Base-by-base conservation (phyloP, 2,797 vertebrate species). In the Scolopax bukidnonensis region DNA sequence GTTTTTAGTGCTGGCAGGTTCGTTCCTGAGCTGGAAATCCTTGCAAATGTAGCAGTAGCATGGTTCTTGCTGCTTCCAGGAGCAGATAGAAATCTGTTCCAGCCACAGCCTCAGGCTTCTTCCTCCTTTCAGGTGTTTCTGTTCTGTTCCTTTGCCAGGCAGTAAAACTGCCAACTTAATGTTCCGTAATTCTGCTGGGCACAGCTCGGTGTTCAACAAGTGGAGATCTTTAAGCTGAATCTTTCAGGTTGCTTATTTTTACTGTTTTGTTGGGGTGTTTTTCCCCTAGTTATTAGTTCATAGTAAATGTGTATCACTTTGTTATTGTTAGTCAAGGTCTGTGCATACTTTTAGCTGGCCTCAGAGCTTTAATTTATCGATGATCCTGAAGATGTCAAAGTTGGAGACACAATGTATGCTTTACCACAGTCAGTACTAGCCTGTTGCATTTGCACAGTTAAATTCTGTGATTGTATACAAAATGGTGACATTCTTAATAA, bases 401-500 rank as follows among this genome's bases (percentile, higher is more conserved):
- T 84, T 74, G 6, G 64, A 84, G 82, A 59, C 53, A 25, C 11
- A 40, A 11, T 97, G 85, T 96, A 89, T 93, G 88, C 92, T 83
- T 83, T 94, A 43, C 87, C 69, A 41, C 87, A 95, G 83, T 36
- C 60, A 88, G 83, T 82, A 40, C 14, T 6, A 47, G 76, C 82
- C 78, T 92, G 88, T 92, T 87, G 96, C 63, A 45, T 64, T 84
- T 80, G 75, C 90, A 60, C 79, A 74, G 87, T 95, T 86, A 12
- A 91, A 82, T 67, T 73, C 94, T 84, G 74, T 87, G 93, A 83
- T 91, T 94, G 78, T 97, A n/a, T 93, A 87, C 91, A 85, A 86
- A 94, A 84, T 64, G 94, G 82, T 95, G 84, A 92, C 76, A 14
- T 97, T 96, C 77, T 96, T 94, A 95, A 95, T 97, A 94, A 97